Base-by-base conservation (phyloP, 2,888 invertebrate genomes). In the Pachymerium ferrugineum region DNA sequence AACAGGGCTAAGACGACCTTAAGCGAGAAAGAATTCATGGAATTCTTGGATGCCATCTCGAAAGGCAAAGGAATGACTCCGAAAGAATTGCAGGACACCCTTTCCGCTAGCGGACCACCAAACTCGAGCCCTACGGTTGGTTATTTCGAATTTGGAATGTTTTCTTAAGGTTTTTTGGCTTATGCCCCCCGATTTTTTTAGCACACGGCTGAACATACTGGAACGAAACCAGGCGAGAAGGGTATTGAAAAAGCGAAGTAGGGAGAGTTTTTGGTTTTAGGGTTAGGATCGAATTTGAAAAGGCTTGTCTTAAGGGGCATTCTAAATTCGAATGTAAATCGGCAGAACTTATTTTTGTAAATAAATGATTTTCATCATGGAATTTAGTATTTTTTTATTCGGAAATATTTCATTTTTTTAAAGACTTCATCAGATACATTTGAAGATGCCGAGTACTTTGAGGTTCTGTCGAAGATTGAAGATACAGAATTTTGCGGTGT, bases 191-290 rank as follows among this genome's bases (percentile, higher is more conserved):
- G 22, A 47, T 47, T 5, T 62, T 62, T 62, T 25, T 25, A 62
- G 62, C 62, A 62, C 28, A 62, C 62, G 16, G 16, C 47, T 25
- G 62, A 62, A 28, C n/a, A n/a, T n/a, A n/a, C n/a, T n/a, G 62
- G 25, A 8, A 28, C 28, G 12, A 62, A 62, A 62, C 62, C 62
- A 6, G 62, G 62, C 25, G 62, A 62, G 28, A 62, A 62, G 62
- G 47, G 47, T 47, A 2, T 47, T 47, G 47, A 47, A 47, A 47
- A 47, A n/a, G n/a, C n/a, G 47, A 62, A 62, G 62, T 62, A 62
- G 62, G 62, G 6, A 25, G 54, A 5, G 25, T 3, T 22, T 22
- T 54, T 3, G 1, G 54, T 12, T 62, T n/a, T n/a, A n/a, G 10
- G 16, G 16, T 62, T 10, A 16, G 38, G 38, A 6, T 28, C 28